Base-by-base conservation (phyloP, 64 coral and sea anemone species). In the Platygyra sinensis region DNA sequence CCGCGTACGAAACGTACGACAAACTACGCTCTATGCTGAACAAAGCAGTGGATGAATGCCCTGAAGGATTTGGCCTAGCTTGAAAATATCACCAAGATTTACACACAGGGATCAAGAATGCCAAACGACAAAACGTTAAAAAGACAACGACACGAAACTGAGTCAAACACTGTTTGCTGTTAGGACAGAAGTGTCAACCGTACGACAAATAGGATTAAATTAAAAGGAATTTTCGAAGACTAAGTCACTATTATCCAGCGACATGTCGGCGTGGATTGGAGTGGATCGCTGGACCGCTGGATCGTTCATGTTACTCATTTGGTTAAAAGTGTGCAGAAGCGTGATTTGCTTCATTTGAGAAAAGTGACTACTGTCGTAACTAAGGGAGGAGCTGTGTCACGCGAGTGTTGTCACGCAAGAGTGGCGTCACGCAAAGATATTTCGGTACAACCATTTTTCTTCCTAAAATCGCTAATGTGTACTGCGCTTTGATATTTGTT, bases 61-160 rank as follows among this genome's bases (percentile, higher is more conserved):
- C 96, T 5, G 96, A 99, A 51, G 96, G 96, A 73, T 99, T 99
- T 93, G 96, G 96, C 20, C 75, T 99, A 72, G 96, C 96, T 30
- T 99, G 86, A 83, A 83, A 72, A 38, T 14, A 13, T 38, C 33
- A 71, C 24, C 33, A n/a, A 39, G 81, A 72, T 49, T 71, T 27
- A 64, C 25, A 24, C 22, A 65, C 30, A 19, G 30, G 18, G 24
- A 36, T 46, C 25, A 55, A 20, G 42, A 46, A 46, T 8, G 42
- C 42, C 4, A 46, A 46, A 46, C 42, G 42, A 46, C 42, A 22
- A 79, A 57, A 79, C 80, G 12, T 25, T 11, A 20, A 42, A 8
- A 25, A 46, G 60, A 36, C 59, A n/a, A 25, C n/a, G n/a, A n/a
- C 22, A 2, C 11, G 11, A 57, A 14, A 57, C 8, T 57, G 54